These are phyloP conservation scores for Aplysina aerophoba DNA, from an alignment of 37 sponge, comb jelly and placozoan genomes.

Conservation along the genomic window DNA sequence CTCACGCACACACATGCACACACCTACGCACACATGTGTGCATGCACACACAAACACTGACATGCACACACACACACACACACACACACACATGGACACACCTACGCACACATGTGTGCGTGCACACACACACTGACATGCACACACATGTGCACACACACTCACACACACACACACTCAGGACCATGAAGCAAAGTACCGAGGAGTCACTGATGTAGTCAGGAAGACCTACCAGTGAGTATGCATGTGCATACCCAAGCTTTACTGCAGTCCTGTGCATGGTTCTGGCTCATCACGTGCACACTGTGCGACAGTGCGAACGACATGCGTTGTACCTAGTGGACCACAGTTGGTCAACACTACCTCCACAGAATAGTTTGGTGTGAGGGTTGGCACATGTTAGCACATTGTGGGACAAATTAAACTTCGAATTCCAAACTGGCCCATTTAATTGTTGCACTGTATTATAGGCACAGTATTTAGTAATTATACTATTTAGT, in stretches of 20 bases:
- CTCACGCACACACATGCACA: constrained; percentile 1
- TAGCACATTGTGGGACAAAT: too few relatives aligned
- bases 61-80: constrained; percentile 6
- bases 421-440: too few relatives aligned
- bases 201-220: not conserved
- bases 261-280: not conserved
- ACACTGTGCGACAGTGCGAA: too few relatives aligned
- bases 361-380: too few relatives aligned
- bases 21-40: constrained; percentile 5
- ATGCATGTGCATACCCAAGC: too few relatives aligned
- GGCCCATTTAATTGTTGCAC: too few relatives aligned
- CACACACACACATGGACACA: not conserved
- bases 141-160: constrained; percentile 36
- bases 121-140: constrained; percentile 17
- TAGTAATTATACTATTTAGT: too few relatives aligned
- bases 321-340: too few relatives aligned
- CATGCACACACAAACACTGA: constrained; percentile 28
- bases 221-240: not conserved
- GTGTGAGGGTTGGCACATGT: too few relatives aligned
- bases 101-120: not conserved
- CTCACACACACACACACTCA: constrained; percentile 40
- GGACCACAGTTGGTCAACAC: too few relatives aligned
- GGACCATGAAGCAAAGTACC: not conserved
- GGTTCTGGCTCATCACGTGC: too few relatives aligned
- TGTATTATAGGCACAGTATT: too few relatives aligned